phyloP scores from a whole-genome alignment of 2,888 invertebrate species.

The Sinopyrophorus schimmeli region DNA sequence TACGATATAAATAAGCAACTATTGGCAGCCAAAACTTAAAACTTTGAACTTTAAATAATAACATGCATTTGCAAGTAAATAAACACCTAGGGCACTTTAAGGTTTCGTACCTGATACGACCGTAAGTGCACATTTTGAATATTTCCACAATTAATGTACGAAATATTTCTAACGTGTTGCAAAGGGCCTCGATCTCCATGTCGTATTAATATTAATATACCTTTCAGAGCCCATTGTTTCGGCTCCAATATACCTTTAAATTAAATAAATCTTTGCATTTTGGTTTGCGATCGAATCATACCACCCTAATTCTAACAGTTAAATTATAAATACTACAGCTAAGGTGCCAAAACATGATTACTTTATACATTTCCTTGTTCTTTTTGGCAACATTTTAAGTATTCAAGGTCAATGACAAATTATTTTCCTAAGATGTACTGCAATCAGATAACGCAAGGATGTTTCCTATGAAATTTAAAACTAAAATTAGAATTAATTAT shows the following conservation, averaged over 20 bases:
- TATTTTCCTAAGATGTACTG: too few species aligned
- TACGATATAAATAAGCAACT: too few species aligned
- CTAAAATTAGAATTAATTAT: too few species aligned
- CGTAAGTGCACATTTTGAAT: slow-evolving; percentile 47
- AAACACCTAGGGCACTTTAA: background rate
- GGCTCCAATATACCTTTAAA: slow-evolving; percentile 52
- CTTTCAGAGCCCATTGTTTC: slow-evolving; percentile 67
- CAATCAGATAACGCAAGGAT: too few species aligned
- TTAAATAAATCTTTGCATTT: slow-evolving; percentile 8
- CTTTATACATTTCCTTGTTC: too few species aligned
- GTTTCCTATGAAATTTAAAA: too few species aligned
- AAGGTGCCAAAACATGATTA: background rate
- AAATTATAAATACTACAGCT: background rate
- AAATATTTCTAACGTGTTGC: slow-evolving; percentile 78
- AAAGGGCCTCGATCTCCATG: slow-evolving; percentile 91
- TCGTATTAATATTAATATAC: slow-evolving; percentile 75
- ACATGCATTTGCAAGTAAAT: background rate
- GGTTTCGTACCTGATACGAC: slow-evolving; percentile 48
- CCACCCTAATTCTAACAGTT: too few species aligned
- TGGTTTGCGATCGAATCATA: background rate
- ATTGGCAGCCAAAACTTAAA: too few species aligned
- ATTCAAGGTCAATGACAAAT: too few species aligned
- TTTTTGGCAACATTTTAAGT: too few species aligned
- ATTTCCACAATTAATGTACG: slow-evolving; percentile 74
- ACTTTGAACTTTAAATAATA: too few species aligned